A percentile compares a stretch with the other conserved stretches of the same genome.
Conservation (phyloP, 2,797 vertebrate genomes). For the Propithecus perrieri region DNA sequence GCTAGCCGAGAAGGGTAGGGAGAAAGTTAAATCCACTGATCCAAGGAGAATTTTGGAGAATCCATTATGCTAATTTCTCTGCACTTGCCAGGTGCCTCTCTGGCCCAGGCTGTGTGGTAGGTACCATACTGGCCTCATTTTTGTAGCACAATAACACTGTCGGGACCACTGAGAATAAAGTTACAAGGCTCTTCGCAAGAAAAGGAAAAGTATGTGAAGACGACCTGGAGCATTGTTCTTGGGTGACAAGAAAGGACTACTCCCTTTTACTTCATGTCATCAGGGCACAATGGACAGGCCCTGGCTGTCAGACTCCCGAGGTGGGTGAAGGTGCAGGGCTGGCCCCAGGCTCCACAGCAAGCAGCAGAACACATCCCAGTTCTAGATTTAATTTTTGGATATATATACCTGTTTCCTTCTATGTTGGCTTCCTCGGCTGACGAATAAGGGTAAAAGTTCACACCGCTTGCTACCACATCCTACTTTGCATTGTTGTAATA, state of each 20-base stretch:
- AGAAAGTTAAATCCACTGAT: neutral
- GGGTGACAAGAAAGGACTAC: neutral
- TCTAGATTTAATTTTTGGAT: neutral
- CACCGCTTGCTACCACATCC: neutral
- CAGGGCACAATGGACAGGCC: neutral
- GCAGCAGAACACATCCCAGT: neutral
- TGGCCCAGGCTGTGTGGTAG: neutral
- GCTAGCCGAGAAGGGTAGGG: too few relatives aligned
- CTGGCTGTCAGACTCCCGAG: neutral
- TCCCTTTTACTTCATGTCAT: rapidly evolving
- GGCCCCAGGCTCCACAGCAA: neutral
- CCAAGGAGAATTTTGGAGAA: neutral
- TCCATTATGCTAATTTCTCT: neutral
- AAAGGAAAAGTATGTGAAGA: neutral
- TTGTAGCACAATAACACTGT: neutral
- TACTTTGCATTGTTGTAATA: neutral
- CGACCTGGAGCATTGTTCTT: neutral
- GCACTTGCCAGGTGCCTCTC: neutral
- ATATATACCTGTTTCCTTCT: neutral
- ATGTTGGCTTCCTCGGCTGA: neutral
- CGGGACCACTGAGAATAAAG: neutral
- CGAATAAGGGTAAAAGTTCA: neutral
- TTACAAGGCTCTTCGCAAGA: neutral
- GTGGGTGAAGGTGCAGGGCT: rapidly evolving
- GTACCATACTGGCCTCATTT: neutral